Evolutionary conservation across 2,888 invertebrate species (phyloP).

Genomic region (Orthosia gracilis): DNA sequence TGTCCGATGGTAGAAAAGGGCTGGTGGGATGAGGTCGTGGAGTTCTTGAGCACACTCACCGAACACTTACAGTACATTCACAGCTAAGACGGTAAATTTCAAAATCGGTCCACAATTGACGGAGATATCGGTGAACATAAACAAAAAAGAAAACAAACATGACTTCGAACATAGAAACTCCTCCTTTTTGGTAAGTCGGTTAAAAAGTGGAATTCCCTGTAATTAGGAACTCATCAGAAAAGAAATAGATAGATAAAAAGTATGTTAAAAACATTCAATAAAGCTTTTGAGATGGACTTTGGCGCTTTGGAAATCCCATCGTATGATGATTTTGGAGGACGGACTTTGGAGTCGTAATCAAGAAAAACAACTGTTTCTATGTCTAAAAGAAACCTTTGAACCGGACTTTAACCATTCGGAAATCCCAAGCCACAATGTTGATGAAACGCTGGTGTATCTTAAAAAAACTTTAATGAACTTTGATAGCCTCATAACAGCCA

Average conservation of each 20-base stretch:
- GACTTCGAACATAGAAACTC: too few species aligned
- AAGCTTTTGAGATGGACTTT: neutral
- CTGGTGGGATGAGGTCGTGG: too few species aligned
- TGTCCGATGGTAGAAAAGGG: too few species aligned
- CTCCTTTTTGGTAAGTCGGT: too few species aligned
- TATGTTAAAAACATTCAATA: neutral
- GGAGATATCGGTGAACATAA: too few species aligned
- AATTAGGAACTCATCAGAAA: neutral
- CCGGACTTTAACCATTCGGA: neutral
- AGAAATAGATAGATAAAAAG: neutral
- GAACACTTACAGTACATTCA: too few species aligned
- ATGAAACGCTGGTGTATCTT: neutral
- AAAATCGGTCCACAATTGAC: too few species aligned
- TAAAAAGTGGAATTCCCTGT: neutral
- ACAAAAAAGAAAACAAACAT: too few species aligned
- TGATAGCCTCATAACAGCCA: neutral
- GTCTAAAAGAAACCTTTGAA: neutral
- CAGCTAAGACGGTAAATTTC: too few species aligned
- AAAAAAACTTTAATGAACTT: neutral
- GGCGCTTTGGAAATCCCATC: neutral
- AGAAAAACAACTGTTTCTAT: neutral
- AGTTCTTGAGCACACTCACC: too few species aligned
- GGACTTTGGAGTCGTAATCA: neutral
- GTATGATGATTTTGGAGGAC: neutral
- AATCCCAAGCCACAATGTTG: neutral